A percentile compares a stretch with the other conserved stretches of the same genome.
phyloP scores from a whole-genome alignment of 2,113 vertebrate genomes.

The Neodontobutis hainanensis region DNA sequence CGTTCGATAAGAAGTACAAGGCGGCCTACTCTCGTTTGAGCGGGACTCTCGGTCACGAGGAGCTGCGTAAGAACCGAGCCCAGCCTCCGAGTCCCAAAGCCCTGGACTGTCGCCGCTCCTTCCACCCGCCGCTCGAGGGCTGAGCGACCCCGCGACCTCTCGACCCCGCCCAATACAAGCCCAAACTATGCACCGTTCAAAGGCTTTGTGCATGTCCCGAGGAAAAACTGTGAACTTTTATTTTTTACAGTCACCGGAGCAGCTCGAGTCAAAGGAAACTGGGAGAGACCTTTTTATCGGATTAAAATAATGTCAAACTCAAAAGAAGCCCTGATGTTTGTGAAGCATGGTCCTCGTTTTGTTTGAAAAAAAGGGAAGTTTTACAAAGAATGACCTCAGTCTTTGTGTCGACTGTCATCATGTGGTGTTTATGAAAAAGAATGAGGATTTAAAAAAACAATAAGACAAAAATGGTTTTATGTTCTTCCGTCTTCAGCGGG shows the following conservation, averaged over 20 bases:
- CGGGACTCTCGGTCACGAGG: conserved; percentile 82
- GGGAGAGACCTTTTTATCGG: background rate
- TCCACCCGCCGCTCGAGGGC: conserved; percentile 87
- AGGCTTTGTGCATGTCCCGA: too few species aligned
- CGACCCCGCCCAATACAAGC: background rate
- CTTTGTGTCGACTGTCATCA: too few species aligned
- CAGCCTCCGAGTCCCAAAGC: conserved; percentile 87
- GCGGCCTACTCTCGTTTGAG: conserved; percentile 82
- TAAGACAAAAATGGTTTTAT: too few species aligned
- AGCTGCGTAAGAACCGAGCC: conserved; percentile 79
- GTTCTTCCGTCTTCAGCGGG: too few species aligned
- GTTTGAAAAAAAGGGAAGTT: background rate
- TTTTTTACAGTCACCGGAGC: background rate
- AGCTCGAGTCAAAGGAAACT: background rate
- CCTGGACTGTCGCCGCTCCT: conserved; percentile 88
- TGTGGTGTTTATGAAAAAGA: too few species aligned
- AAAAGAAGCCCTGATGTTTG: background rate
- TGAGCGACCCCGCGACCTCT: conserved; percentile 49
- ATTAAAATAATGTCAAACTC: background rate
- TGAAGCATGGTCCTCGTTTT: background rate
- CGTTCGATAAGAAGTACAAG: conserved; percentile 92
- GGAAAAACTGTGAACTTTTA: background rate
- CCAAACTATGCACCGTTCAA: too few species aligned
- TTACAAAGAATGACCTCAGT: background rate
- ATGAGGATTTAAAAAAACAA: too few species aligned